Conservation (phyloP, 2,888 invertebrate genomes). For the Parapristionchus giblindavisi region DNA sequence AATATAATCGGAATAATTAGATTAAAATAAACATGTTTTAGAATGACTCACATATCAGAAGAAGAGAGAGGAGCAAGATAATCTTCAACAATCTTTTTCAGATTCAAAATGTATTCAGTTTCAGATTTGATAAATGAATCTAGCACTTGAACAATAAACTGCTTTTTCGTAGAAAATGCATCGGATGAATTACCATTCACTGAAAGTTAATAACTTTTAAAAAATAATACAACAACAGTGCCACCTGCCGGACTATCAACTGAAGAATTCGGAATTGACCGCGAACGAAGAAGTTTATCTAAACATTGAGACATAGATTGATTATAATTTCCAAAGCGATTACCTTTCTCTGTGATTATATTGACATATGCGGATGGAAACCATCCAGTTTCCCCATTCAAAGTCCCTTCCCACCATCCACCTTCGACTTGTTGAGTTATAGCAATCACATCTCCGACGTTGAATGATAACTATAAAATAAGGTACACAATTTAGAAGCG, state of each 20-base stretch:
- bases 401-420: slow-evolving; percentile 98
- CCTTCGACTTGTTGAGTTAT: slow-evolving; percentile 89
- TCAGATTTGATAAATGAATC: slow-evolving; percentile 43
- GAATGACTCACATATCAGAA: slow-evolving; percentile 41
- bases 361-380: slow-evolving; percentile 63
- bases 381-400: slow-evolving; percentile 72
- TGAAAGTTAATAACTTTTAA: neutral
- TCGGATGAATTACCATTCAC: neutral
- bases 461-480: slow-evolving; percentile 79
- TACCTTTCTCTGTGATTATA: slow-evolving; percentile 52
- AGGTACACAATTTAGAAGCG: neutral
- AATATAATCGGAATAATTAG: neutral
- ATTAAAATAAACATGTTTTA: neutral
- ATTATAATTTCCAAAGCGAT: neutral
- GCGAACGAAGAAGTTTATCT: slow-evolving; percentile 20
- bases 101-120: slow-evolving; percentile 49
- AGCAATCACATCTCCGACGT: slow-evolving; percentile 93
- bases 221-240: neutral
- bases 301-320: neutral
- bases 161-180: slow-evolving; percentile 14
- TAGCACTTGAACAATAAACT: slow-evolving; percentile 30
- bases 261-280: slow-evolving; percentile 21
- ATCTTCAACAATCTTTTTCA: slow-evolving; percentile 45
- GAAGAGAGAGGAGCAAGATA: slow-evolving; percentile 46
- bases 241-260: slow-evolving; percentile 2